Base-by-base conservation (phyloP, 2,113 vertebrate genomes). In the Odontophorus gujanensis region DNA sequence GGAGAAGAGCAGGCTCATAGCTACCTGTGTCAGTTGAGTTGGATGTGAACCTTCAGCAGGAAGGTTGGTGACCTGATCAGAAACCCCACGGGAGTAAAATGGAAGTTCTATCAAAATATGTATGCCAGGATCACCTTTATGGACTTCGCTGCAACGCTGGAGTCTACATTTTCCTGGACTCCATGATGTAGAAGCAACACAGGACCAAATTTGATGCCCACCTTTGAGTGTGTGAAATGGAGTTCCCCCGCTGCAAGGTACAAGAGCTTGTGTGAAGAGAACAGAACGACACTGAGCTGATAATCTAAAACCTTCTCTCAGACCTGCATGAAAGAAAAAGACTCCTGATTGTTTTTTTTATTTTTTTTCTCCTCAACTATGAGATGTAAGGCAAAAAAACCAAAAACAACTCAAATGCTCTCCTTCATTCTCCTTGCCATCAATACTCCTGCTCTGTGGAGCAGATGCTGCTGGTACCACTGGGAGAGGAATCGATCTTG, bases 21-120 rank as follows among this genome's bases (percentile, higher is more conserved):
- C 57, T 63, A 0, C 16, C 12, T 38, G 25, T 57, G 47, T 17
- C 48, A 26, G 38, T n/a, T 15, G 11, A 68, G 24, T 17, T 47
- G 73, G 74, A 79, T 0, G 0, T 20, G 51, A 26, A 5, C 9
- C 5, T 30, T 2, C 2, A 19, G 21, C 7, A 24, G n/a, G 28
- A 32, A 74, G 20, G 12, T 8, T 79, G 20, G 17, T 58, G n/a
- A 65, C 42, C 57, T 71, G 62, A 47, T n/a, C 38, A 68, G n/a
- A 65, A 86, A 47, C 42, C 62, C 26, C 21, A 43, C 30, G 24
- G 22, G 40, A 40, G 45, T 65, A 21, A 65, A 43, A 76, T 18
- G 25, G 26, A 18, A 38, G 34, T 51, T 74, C 19, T 75, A 4
- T 26, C 30, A 69, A 38, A 34, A 66, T 3, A 13, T 19, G 8